These are phyloP conservation scores for Lampris megalopsis DNA, from an alignment of 2,113 vertebrate genomes.

Conservation along the genomic window DNA sequence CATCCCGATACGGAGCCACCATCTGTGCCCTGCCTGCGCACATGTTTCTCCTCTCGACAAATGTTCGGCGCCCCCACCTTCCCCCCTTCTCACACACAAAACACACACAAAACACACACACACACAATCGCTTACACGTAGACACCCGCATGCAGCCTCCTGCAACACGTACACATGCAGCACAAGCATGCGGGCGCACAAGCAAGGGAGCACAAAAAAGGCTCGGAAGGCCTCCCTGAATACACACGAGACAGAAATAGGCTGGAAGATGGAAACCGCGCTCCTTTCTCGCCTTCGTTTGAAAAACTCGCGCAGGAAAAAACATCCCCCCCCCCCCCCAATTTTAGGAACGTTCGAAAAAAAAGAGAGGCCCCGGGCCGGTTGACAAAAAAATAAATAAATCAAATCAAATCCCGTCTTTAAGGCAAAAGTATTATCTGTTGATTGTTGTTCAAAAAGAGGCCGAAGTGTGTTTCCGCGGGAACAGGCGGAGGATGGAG, in stretches of 20 bases:
- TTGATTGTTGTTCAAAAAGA: neutral
- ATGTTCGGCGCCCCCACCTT: conserved; percentile 87
- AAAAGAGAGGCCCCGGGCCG: conserved; percentile 16
- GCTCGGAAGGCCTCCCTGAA: conserved; percentile 82
- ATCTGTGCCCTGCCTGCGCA: conserved; percentile 90
- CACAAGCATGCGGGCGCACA: conserved; percentile 74
- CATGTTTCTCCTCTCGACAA: conserved; percentile 90
- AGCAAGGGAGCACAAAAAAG: conserved; percentile 72
- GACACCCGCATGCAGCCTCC: conserved; percentile 46
- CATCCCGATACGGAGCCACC: conserved; percentile 88
- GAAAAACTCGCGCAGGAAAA: neutral
- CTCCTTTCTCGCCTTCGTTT: neutral
- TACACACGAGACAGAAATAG: conserved; percentile 13
- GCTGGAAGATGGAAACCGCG: conserved; percentile 10
- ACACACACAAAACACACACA: conserved; percentile 64
- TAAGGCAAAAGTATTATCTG: neutral
- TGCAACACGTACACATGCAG: conserved; percentile 58
- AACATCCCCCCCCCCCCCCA: neutral
- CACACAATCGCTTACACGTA: conserved; percentile 52
- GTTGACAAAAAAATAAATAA: no score
- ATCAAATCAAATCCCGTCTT: no score
- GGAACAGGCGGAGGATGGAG: conserved; percentile 72
- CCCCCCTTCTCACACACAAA: conserved; percentile 14
- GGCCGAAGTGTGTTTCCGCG: conserved; percentile 59
- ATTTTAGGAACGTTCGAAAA: conserved; percentile 65